These are phyloP conservation scores for Calvadosia cruxmelitensis DNA, from an alignment of 30 jellyfish, hydroid and myxozoan genomes.

Conservation along the genomic window DNA sequence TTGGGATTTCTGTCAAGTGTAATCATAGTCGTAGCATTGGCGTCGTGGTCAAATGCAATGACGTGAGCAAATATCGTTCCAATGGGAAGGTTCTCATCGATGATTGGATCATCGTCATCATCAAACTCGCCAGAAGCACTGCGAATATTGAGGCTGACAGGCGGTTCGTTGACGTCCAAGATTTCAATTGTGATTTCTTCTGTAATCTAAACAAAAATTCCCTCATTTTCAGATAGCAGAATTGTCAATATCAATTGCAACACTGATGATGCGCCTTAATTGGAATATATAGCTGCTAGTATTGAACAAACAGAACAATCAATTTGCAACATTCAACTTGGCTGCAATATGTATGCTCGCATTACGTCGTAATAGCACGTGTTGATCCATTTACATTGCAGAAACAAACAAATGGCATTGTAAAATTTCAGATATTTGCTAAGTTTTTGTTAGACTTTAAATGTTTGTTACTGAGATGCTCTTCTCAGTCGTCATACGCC, in stretches of 20 bases:
- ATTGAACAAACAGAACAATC: too few species aligned
- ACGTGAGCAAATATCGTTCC: constrained; percentile 59
- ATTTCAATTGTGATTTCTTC: constrained; percentile 30
- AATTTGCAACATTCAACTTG: too few species aligned
- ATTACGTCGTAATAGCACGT: too few species aligned
- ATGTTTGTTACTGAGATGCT: too few species aligned
- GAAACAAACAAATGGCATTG: too few species aligned
- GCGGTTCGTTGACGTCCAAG: constrained; percentile 77
- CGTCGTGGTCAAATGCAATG: constrained; percentile 59
- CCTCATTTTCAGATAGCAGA: too few species aligned
- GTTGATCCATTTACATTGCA: too few species aligned
- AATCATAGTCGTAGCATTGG: constrained; percentile 29
- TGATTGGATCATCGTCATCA: constrained; percentile 30
- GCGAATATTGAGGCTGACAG: constrained; percentile 37
- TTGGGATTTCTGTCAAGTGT: constrained; percentile 33
- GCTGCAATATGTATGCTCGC: not conserved
- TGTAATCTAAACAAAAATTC: constrained; percentile 17
- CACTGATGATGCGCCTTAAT: not conserved
- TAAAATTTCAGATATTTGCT: too few species aligned
- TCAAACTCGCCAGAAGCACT: constrained; percentile 11
- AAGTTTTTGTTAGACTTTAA: too few species aligned
- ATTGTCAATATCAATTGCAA: too few species aligned
- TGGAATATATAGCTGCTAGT: not conserved
- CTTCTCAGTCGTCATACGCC: too few species aligned
- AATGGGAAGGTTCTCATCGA: constrained; percentile 39